Percentiles rank a stretch among this genome's conserved stretches.
These are phyloP conservation scores for Muscicapa striata DNA, from an alignment of 2,797 vertebrate species.

Conservation along the genomic window DNA sequence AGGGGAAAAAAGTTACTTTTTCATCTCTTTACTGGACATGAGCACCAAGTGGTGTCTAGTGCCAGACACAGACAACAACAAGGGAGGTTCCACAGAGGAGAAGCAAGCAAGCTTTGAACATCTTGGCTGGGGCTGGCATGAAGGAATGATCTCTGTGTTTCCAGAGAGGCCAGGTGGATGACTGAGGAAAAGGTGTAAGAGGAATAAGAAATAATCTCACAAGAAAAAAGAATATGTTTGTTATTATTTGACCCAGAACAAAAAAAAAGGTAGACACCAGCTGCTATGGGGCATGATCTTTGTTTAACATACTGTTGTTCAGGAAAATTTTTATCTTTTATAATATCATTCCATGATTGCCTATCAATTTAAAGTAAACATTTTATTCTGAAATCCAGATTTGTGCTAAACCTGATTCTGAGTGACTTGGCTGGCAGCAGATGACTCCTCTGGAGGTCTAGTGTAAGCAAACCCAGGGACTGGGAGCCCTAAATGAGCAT, in stretches of 20 bases:
- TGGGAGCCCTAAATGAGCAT: accelerated
- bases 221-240: not conserved
- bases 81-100: not conserved
- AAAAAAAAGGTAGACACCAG: not conserved
- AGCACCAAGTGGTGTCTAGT: not conserved
- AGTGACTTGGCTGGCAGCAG: not conserved
- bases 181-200: not conserved
- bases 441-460: not conserved
- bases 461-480: not conserved
- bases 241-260: not conserved
- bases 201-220: not conserved
- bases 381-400: not conserved
- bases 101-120: not conserved
- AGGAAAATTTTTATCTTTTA: not conserved
- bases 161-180: not conserved
- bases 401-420: not conserved
- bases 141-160: not conserved
- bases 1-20: not conserved
- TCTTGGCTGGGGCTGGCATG: accelerated
- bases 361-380: not conserved
- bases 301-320: not conserved
- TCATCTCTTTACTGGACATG: not conserved
- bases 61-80: not conserved
- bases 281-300: not conserved
- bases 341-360: not conserved